Base-by-base conservation (phyloP, 30 jellyfish, hydroid and myxozoan species). In the Aurelia aurita region DNA sequence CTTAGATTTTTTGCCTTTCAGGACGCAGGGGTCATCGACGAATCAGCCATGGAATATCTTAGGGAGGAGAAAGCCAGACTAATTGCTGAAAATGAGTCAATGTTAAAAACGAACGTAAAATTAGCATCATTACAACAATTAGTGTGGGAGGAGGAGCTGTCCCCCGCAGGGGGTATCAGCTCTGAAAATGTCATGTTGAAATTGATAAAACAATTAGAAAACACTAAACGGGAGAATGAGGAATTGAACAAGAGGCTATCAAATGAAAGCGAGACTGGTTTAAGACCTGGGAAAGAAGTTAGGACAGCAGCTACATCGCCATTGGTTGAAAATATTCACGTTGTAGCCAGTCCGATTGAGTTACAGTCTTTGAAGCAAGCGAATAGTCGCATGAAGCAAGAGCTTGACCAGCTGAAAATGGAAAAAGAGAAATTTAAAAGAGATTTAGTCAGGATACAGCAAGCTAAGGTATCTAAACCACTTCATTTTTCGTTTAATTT, bases 141-240 rank as follows among this genome's bases (percentile, higher is more conserved):
- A 14, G 57, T 85, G 18, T 79, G 83, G 83, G 87, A 72, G 46
- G 87, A 72, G 46, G 87, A 60, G 70, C 92, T 74, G 20, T 70
- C 53, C 77, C 86, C 27, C 25, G 67, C 49, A 39, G 79, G 76
- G 43, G 72, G 45, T 23, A 55, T 58, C 23, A 77, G 75, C 23
- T 16, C 74, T 25, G 97, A 91, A 20, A 45, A 81, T 4, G 87
- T 85, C 25, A 82, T 91, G 80, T n/a, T 80, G 70, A 72, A 91
- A 57, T 49, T 91, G 91, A 23, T 90, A 51, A 61, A 78, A 58
- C 77, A 83, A 68, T 55, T 90, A 15, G 89, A 90, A 26, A 92
- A 53, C 66, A 71, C 87, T 69, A 72, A 92, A 31, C 71, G 62
- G 10, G 97, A 90, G 49, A 90, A 90, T 55, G 84, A 43, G 18